Conservation (phyloP, 2,797 vertebrate genomes). For the Mastacembelus armatus region DNA sequence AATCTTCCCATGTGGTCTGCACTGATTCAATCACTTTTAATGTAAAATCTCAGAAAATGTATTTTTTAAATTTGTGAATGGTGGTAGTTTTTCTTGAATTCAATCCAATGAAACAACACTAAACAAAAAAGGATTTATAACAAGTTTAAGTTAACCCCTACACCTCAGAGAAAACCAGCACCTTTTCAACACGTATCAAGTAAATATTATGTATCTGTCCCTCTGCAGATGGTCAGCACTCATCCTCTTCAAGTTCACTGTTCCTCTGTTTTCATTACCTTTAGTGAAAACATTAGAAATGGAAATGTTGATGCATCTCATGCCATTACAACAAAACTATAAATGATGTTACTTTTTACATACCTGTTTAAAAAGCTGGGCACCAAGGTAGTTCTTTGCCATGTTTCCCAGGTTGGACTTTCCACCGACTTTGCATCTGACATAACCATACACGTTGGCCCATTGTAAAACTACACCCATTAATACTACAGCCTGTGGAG, state of each 20-base stretch:
- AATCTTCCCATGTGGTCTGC: too few species aligned
- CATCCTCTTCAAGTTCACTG: conserved; percentile 44
- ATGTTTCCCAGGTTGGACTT: conserved; percentile 87
- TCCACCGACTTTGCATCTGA: conserved; percentile 91
- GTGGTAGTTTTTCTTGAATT: not conserved
- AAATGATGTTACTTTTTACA: conserved; percentile 10
- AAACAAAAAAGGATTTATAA: too few species aligned
- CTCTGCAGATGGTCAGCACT: not conserved
- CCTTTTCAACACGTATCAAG: conserved; percentile 17
- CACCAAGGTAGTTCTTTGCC: conserved; percentile 88
- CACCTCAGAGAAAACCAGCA: conserved; percentile 19
- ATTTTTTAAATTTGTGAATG: too few species aligned
- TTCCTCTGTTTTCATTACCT: conserved; percentile 72
- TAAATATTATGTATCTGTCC: not conserved
- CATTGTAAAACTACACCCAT: conserved; percentile 93
- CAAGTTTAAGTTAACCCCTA: too few species aligned
- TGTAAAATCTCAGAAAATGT: not conserved
- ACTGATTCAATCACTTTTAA: too few species aligned
- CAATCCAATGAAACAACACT: not conserved
- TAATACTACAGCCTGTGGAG: conserved; percentile 88
- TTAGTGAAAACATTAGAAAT: conserved; percentile 12
- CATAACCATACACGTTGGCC: conserved; percentile 93
- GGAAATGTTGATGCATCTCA: not conserved
- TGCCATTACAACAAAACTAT: not conserved
- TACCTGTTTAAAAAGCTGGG: conserved; percentile 91